Percentiles rank a stretch among this genome's conserved stretches.
phyloP scores from a whole-genome alignment of 2,888 invertebrate genomes.

The Acanthosoma haemorrhoidale region DNA sequence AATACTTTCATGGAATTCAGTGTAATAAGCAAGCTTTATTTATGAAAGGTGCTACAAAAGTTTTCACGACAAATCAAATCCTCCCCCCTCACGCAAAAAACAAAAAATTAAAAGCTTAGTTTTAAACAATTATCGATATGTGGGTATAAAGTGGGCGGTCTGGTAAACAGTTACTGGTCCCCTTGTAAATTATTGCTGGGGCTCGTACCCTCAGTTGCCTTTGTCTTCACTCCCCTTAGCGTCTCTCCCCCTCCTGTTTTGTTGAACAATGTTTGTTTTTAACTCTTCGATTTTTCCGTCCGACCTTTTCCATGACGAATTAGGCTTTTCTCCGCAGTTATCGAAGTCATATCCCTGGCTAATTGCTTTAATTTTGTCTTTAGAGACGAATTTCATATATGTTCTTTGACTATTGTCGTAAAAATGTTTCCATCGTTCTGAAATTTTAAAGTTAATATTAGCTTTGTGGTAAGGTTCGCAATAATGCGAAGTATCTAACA shows the following conservation, averaged over 20 bases:
- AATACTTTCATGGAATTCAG: no score
- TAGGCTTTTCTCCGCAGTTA: no score
- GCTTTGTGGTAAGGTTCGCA: no score
- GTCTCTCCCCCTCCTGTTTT: not conserved
- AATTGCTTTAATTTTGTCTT: no score
- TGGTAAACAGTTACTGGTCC: not conserved
- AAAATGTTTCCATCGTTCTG: no score
- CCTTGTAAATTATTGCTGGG: constrained; percentile 10
- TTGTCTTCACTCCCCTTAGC: constrained; percentile 5
- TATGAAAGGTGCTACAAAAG: not conserved
- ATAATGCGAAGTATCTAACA: no score
- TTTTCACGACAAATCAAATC: not conserved
- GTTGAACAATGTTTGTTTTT: constrained; percentile 4
- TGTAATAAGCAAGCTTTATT: no score
- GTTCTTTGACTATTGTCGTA: no score
- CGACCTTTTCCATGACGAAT: no score
- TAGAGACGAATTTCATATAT: no score
- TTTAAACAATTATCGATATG: not conserved
- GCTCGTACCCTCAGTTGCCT: not conserved
- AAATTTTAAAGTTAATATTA: no score
- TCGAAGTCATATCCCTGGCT: no score
- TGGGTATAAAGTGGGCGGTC: not conserved
- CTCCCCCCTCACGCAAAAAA: not conserved
- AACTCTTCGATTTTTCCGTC: not conserved
- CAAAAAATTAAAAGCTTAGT: not conserved